Conservation (phyloP, 2,888 invertebrate species). For the Amphipyra tragopoginis region DNA sequence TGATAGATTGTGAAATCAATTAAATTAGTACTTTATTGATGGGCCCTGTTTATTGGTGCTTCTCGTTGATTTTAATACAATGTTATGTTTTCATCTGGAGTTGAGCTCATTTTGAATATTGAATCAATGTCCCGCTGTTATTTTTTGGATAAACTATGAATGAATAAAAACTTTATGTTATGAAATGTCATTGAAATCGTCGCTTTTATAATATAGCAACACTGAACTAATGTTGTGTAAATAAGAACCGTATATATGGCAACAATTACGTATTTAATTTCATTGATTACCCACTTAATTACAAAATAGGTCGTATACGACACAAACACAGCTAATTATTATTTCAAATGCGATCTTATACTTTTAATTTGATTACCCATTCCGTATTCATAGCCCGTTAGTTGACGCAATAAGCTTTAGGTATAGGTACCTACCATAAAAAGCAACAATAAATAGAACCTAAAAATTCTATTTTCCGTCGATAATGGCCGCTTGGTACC, state of each 20-base stretch:
- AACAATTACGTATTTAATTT: constrained; percentile 52
- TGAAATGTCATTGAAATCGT: constrained; percentile 29
- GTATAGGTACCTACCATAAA: constrained; percentile 35
- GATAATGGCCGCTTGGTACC: constrained; percentile 70
- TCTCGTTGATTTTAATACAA: constrained; percentile 55
- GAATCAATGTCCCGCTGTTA: not conserved
- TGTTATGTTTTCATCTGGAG: constrained; percentile 53
- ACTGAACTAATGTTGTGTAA: constrained; percentile 43
- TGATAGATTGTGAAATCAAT: constrained; percentile 79
- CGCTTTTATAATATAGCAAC: constrained; percentile 35
- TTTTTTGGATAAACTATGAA: not conserved
- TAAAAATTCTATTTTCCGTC: constrained; percentile 69
- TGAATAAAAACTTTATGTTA: constrained; percentile 10
- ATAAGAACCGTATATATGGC: constrained; percentile 47
- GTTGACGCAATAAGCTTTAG: constrained; percentile 47
- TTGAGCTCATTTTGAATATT: too few relatives aligned
- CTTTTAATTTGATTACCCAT: constrained; percentile 57
- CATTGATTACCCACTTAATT: constrained; percentile 62
- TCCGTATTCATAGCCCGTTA: constrained; percentile 58
- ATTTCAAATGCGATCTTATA: constrained; percentile 57
- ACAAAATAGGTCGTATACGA: constrained; percentile 56
- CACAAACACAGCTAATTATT: constrained; percentile 53
- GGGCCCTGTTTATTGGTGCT: constrained; percentile 67
- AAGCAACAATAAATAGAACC: constrained; percentile 40
- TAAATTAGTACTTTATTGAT: constrained; percentile 75